Conservation (phyloP, 1,140 invertebrate genomes). For the Drosophila ananassae region DNA sequence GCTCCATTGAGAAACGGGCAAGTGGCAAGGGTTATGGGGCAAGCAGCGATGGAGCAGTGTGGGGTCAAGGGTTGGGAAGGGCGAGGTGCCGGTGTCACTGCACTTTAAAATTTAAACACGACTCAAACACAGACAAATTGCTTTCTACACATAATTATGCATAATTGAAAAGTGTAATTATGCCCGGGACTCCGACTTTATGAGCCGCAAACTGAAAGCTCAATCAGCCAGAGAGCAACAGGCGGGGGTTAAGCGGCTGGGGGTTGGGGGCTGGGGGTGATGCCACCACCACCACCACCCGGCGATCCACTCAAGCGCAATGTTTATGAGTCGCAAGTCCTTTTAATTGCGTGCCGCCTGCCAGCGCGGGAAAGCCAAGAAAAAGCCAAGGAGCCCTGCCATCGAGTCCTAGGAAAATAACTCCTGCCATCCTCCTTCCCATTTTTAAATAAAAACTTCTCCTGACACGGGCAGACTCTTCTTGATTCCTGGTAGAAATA, state of each 20-base stretch:
- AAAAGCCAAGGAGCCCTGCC: neutral
- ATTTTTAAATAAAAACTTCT: neutral
- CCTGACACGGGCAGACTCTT: constrained; percentile 4
- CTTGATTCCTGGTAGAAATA: neutral
- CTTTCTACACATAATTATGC: constrained; percentile 77
- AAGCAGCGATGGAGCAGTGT: neutral
- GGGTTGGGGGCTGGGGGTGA: neutral
- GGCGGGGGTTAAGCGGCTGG: constrained; percentile 7
- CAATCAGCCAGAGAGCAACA: constrained; percentile 65
- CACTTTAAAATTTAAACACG: constrained; percentile 72
- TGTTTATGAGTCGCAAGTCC: constrained; percentile 62
- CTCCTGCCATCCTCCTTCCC: constrained; percentile 7
- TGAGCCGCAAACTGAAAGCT: constrained; percentile 68
- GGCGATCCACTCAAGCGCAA: constrained; percentile 39
- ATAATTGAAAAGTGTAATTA: constrained; percentile 81
- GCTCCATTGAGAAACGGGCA: constrained; percentile 23
- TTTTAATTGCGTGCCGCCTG: constrained; percentile 68
- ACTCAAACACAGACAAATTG: constrained; percentile 57
- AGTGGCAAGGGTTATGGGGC: constrained; percentile 1
- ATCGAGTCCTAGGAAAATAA: neutral
- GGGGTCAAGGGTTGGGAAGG: constrained; percentile 5
- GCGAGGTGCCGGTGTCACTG: constrained; percentile 38
- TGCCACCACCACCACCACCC: constrained; percentile 1
- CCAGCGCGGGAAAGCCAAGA: constrained; percentile 5
- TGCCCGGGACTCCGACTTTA: constrained; percentile 60